Evolutionary conservation across 2,888 invertebrate species (phyloP).

Genomic region (Crocallis elinguaria): DNA sequence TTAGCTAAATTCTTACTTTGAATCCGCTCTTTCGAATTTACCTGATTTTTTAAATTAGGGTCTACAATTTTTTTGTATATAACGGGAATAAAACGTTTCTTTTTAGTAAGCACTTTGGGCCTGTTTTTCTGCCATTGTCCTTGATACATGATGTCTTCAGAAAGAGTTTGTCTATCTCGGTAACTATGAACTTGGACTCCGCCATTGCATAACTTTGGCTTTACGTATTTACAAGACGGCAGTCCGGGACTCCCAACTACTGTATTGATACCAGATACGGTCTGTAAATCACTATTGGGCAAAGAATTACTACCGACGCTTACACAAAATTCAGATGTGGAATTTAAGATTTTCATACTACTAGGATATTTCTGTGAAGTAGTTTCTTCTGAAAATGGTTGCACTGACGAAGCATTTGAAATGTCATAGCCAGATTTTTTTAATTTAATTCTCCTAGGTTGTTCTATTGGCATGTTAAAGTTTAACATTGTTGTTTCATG

Average conservation of each 20-base stretch:
- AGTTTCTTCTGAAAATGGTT: conserved; percentile 33
- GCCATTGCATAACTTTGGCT: conserved; percentile 59
- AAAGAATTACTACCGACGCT: conserved; percentile 24
- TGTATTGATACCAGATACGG: conserved; percentile 9
- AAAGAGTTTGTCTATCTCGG: conserved; percentile 55
- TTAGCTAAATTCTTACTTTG: not conserved
- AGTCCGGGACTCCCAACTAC: not conserved
- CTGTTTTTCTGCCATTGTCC: conserved; percentile 68
- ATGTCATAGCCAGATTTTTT: conserved; percentile 52
- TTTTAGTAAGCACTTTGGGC: conserved; percentile 45
- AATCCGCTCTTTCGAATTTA: conserved; percentile 36
- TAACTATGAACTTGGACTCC: conserved; percentile 74
- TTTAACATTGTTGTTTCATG: conserved; percentile 15
- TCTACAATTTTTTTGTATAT: conserved; percentile 40
- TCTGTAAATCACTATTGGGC: conserved; percentile 7
- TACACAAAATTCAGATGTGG: conserved; percentile 45
- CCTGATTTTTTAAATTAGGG: conserved; percentile 37
- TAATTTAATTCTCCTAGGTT: conserved; percentile 37
- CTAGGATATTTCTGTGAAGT: conserved; percentile 46
- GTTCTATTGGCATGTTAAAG: conserved; percentile 12
- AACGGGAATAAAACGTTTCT: conserved; percentile 40
- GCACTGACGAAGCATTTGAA: not conserved
- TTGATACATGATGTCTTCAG: conserved; percentile 73
- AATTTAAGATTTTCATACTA: conserved; percentile 47
- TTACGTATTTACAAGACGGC: conserved; percentile 35